Base-by-base conservation (phyloP, 35 echinoderm and acorn worm genomes). In the Holothuria glaberrima region DNA sequence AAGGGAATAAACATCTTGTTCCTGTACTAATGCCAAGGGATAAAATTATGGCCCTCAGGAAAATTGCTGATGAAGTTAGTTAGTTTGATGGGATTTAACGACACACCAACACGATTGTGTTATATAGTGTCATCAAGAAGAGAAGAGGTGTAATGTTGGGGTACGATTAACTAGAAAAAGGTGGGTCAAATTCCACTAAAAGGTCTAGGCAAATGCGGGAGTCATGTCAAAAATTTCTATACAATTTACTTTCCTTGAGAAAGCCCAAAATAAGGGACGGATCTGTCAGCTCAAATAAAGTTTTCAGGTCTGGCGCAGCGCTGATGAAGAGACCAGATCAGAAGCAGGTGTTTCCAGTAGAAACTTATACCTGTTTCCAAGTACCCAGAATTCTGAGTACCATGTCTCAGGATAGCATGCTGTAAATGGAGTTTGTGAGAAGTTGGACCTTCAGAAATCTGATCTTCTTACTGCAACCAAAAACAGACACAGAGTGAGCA, bases 341-440 rank as follows among this genome's bases (percentile, higher is more conserved):
- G 14, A 6, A 26, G 89, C 81, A 0, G 83, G 93, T 0, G 36
- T 91, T 46, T 59, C 52, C n/a, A 17, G 12, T 4, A 52, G 1
- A 0, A 94, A 94, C 38, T 10, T 31, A 17, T 94, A 80, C 58
- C 20, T 94, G 1, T 94, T 94, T 74, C 45, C 88, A 38, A 77
- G 88, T 78, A 66, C 92, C 31, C 35, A 54, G 2, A 48, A 34
- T 1, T 91, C 89, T 28, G 14, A 27, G 0, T 26, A 69, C 28
- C 93, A 94, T 73, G 82, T 94, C 57, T 95, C 85, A n/a, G 94
- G 94, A 7, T 95, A 85, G 94, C 94, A 95, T 76, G 94, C 94
- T 9, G 71, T 95, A 0, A 10, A 71, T 22, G 30, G 25, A 30
- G 33, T 83, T 2, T 79, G 69, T 66, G 58, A 94, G 2, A 76